phyloP scores from a whole-genome alignment of 2,113 vertebrate genomes.

The Onychostoma macrolepis region DNA sequence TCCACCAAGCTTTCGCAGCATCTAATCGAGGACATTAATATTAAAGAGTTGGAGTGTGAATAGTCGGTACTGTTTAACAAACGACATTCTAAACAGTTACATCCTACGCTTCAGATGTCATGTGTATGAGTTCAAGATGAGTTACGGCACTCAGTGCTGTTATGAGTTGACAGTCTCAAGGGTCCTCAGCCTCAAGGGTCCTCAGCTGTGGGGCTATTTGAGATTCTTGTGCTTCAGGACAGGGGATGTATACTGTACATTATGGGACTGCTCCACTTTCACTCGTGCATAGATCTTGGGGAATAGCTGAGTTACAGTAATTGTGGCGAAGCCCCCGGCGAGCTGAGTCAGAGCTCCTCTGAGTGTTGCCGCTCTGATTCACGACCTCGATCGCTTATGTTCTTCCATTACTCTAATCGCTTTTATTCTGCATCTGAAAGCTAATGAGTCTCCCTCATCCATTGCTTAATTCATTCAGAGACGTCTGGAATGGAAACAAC shows the following conservation, averaged over 20 bases:
- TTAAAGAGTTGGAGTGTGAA: not conserved
- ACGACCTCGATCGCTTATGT: not conserved
- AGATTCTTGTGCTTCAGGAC: not conserved
- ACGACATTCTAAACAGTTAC: too few species aligned
- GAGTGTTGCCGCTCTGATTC: slow-evolving; percentile 10
- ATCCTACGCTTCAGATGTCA: too few species aligned
- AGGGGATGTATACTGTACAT: not conserved
- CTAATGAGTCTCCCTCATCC: not conserved
- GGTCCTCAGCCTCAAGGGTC: not conserved
- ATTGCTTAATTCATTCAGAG: not conserved
- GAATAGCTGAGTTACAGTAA: slow-evolving; percentile 11
- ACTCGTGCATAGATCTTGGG: not conserved
- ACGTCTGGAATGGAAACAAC: not conserved
- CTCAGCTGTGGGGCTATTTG: not conserved
- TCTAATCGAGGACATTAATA: not conserved
- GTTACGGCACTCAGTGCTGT: not conserved
- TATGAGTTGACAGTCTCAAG: not conserved
- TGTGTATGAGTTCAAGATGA: not conserved
- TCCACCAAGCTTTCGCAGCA: not conserved
- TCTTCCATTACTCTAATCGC: not conserved
- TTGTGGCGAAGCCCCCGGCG: not conserved
- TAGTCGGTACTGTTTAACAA: too few species aligned
- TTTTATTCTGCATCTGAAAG: not conserved
- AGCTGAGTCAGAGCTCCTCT: slow-evolving; percentile 17
- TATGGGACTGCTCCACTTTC: not conserved